phyloP scores from a whole-genome alignment of 2,888 invertebrate species.

The Seira musarum region DNA sequence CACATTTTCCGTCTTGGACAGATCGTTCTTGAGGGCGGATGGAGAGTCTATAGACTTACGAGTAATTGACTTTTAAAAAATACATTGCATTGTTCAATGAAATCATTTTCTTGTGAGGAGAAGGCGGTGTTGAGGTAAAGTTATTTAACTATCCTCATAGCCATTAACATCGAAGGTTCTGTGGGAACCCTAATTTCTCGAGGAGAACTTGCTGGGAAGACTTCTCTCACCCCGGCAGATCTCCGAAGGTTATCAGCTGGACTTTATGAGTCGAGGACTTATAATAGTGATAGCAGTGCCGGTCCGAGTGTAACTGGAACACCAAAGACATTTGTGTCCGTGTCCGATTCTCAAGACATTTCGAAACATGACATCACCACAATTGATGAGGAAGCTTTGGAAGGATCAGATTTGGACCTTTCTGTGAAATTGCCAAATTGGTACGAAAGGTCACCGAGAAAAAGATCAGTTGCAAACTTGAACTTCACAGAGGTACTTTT shows the following conservation, averaged over 20 bases:
- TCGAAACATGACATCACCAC: constrained; percentile 67
- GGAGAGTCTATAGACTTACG: constrained; percentile 65
- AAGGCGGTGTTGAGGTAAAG: too few relatives aligned
- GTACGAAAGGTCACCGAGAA: constrained; percentile 67
- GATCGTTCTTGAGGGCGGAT: constrained; percentile 67
- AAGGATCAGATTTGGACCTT: constrained; percentile 55
- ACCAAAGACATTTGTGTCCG: constrained; percentile 52
- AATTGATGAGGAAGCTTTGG: constrained; percentile 63
- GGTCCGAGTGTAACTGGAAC: constrained; percentile 51
- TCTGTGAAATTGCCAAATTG: constrained; percentile 63
- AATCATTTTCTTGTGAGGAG: too few relatives aligned
- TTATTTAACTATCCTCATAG: constrained; percentile 23
- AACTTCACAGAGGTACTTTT: constrained; percentile 53
- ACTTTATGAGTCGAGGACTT: constrained; percentile 31
- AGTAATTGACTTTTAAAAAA: constrained; percentile 55
- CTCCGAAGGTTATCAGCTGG: constrained; percentile 64
- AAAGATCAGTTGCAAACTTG: constrained; percentile 60
- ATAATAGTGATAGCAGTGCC: constrained; percentile 38
- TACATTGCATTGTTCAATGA: too few relatives aligned
- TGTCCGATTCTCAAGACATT: constrained; percentile 52
- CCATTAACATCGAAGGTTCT: constrained; percentile 63
- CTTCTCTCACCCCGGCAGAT: constrained; percentile 63
- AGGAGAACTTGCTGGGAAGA: constrained; percentile 41
- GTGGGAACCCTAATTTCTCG: constrained; percentile 64
- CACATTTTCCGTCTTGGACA: constrained; percentile 67